Evolutionary conservation across 2,113 vertebrate genomes (phyloP).

Genomic region (Acrocephalus arundinaceus): DNA sequence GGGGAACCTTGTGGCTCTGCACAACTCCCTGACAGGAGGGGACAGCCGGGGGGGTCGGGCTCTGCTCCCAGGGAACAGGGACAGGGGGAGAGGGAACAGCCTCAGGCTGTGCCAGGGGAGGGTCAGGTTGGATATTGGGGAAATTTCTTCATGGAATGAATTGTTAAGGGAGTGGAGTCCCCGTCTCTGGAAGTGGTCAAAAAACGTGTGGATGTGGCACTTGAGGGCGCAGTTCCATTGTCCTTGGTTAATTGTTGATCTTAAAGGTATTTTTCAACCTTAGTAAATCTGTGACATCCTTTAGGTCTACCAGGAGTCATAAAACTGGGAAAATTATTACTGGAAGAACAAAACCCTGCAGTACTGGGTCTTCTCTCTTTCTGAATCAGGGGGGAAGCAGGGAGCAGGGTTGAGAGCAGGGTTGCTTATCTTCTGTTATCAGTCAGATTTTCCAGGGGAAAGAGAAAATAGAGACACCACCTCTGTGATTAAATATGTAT

Average conservation of each 20-base stretch:
- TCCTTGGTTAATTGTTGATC: fast-evolving
- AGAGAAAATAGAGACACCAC: background rate
- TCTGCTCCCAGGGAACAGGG: background rate
- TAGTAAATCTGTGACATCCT: background rate
- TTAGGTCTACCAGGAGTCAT: background rate
- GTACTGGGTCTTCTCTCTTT: background rate
- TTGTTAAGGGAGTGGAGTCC: no score
- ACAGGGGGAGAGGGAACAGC: background rate
- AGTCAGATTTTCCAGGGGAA: background rate
- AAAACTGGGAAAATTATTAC: background rate
- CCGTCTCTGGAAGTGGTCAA: background rate
- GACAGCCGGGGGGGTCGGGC: background rate
- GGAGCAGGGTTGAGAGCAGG: background rate
- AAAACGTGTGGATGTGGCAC: fast-evolving
- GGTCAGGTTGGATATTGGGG: fast-evolving
- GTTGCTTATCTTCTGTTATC: background rate
- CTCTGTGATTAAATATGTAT: background rate
- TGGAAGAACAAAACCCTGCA: background rate
- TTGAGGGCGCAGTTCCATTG: background rate
- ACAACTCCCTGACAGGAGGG: background rate
- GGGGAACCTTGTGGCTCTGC: background rate
- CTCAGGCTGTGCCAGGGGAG: background rate
- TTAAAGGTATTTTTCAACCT: background rate
- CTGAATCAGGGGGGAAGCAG: background rate
- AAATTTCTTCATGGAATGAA: background rate